phyloP scores from a whole-genome alignment of 2,888 invertebrate species.

The Xestia rhomboidea region DNA sequence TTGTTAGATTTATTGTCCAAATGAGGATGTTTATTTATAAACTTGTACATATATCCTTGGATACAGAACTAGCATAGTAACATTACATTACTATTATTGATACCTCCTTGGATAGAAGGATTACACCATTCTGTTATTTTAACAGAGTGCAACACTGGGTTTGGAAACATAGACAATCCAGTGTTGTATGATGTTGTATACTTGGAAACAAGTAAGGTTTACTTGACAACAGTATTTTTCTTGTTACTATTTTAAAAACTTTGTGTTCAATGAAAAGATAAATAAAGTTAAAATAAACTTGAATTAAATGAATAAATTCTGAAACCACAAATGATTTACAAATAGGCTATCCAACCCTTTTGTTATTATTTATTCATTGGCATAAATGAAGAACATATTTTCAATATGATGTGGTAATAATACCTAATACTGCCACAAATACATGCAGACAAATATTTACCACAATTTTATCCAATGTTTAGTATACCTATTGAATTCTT shows the following conservation, averaged over 20 bases:
- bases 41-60: background rate
- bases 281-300: background rate
- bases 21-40: constrained; percentile 16
- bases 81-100: background rate
- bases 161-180: background rate
- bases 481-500: background rate
- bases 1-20: constrained; percentile 1
- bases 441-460: background rate
- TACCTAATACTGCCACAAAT: constrained; percentile 2
- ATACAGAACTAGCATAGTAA: background rate
- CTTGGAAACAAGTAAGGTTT: background rate
- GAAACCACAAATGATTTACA: constrained; percentile 36
- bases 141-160: background rate
- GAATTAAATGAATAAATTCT: background rate
- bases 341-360: background rate
- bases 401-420: constrained; percentile 5
- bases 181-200: background rate
- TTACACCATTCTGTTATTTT: background rate
- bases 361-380: background rate
- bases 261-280: constrained; percentile 1
- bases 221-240: background rate
- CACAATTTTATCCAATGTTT: constrained; percentile 7
- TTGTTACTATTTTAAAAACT: background rate
- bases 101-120: background rate
- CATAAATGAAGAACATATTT: background rate